These are phyloP conservation scores for Thymelicus lineola DNA, from an alignment of 2,888 invertebrate species.

Conservation along the genomic window DNA sequence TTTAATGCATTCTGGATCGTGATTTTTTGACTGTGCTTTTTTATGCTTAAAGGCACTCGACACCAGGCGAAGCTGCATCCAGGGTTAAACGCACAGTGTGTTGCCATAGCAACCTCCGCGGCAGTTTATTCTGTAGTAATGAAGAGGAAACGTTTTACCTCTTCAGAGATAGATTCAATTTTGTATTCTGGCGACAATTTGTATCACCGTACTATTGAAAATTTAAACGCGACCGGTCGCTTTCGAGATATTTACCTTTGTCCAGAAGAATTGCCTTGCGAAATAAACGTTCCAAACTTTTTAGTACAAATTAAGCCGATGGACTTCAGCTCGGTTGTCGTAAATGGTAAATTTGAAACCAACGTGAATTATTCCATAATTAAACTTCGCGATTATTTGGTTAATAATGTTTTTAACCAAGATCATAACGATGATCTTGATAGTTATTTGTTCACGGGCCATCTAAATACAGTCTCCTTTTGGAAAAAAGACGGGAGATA, in stretches of 20 bases:
- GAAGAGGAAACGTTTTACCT: not conserved
- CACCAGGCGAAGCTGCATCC: not conserved
- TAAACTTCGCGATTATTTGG: not conserved
- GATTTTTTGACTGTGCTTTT: no score
- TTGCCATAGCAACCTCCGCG: not conserved
- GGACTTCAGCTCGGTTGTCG: not conserved
- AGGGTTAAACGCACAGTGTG: not conserved
- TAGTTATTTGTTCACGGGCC: not conserved
- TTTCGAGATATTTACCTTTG: not conserved
- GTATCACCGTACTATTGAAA: not conserved
- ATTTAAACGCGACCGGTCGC: not conserved
- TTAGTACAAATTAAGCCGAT: not conserved
- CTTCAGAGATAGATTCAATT: not conserved
- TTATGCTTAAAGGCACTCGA: not conserved
- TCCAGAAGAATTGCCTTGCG: constrained; percentile 1
- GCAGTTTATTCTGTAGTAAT: not conserved
- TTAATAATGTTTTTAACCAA: not conserved
- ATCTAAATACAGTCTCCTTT: not conserved
- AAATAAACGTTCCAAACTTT: not conserved
- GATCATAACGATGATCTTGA: not conserved
- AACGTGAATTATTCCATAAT: not conserved
- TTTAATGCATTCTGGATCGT: no score
- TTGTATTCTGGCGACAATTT: not conserved
- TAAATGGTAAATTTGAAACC: not conserved
- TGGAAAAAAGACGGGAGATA: not conserved